phyloP scores from a whole-genome alignment of 2,888 invertebrate species.

The Ornithoptera alexandrae region DNA sequence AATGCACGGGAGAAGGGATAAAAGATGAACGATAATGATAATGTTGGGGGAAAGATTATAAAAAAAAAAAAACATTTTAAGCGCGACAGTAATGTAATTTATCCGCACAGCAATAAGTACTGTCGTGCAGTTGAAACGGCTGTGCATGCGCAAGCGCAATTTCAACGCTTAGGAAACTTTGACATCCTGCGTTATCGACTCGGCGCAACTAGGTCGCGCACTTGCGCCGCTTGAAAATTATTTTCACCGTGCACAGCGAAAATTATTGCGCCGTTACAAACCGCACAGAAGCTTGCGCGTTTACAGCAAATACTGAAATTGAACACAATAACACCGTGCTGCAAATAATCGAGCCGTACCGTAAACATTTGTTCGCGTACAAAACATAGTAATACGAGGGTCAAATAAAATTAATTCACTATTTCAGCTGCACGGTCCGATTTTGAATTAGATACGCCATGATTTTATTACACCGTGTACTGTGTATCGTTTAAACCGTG shows the following conservation, averaged over 20 bases:
- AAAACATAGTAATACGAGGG: neutral
- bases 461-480: too few species aligned
- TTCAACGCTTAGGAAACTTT: constrained; percentile 56
- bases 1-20: too few species aligned
- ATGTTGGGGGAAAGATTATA: too few species aligned
- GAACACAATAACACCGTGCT: constrained; percentile 22
- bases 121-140: constrained; percentile 26
- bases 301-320: constrained; percentile 21
- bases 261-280: constrained; percentile 51
- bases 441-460: too few species aligned
- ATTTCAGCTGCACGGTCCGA: neutral
- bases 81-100: neutral
- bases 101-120: neutral
- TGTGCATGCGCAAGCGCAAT: constrained; percentile 37
- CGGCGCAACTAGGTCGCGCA: constrained; percentile 63
- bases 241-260: constrained; percentile 62
- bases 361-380: neutral
- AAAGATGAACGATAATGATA: too few species aligned
- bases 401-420: neutral
- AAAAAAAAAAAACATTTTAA: neutral
- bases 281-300: constrained; percentile 5
- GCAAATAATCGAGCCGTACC: constrained; percentile 12
- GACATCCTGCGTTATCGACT: constrained; percentile 73
- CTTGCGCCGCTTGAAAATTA: constrained; percentile 68
- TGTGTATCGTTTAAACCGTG: too few species aligned